Conservation (phyloP, 35 echinoderm and acorn worm genomes). For the Ophiothrix spiculata region DNA sequence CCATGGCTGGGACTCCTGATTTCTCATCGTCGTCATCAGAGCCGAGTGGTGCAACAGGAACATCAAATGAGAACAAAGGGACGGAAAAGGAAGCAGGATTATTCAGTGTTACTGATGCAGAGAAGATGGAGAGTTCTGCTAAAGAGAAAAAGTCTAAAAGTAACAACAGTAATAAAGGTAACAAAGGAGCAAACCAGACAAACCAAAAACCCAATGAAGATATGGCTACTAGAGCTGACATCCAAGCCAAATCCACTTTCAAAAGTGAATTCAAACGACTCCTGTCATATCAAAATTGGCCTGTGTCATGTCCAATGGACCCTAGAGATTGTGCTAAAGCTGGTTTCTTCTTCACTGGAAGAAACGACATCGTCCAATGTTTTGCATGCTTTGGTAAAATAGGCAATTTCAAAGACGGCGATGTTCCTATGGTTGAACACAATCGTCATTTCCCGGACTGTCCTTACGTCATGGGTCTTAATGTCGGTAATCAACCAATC, state of each 20-base stretch:
- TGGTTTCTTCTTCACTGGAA: slow-evolving; percentile 66
- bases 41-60: neutral
- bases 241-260: slow-evolving; percentile 27
- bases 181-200: neutral
- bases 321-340: slow-evolving; percentile 66
- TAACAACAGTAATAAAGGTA: neutral
- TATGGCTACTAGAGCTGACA: slow-evolving; percentile 18
- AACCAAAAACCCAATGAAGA: neutral
- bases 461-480: slow-evolving; percentile 60
- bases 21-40: neutral
- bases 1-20: slow-evolving; percentile 33
- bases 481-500: slow-evolving; percentile 70
- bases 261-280: slow-evolving; percentile 71
- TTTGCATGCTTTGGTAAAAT: slow-evolving; percentile 89
- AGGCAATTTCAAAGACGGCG: slow-evolving; percentile 59
- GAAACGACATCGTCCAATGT: slow-evolving; percentile 70
- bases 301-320: slow-evolving; percentile 43
- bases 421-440: slow-evolving; percentile 65
- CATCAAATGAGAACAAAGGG: slow-evolving; percentile 23
- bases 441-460: slow-evolving; percentile 59
- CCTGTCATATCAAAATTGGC: slow-evolving; percentile 77
- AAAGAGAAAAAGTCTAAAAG: slow-evolving; percentile 29
- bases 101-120: slow-evolving; percentile 21
- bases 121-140: slow-evolving; percentile 4
- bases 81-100: slow-evolving; percentile 43